Conservation (phyloP, 92 coral and sea anemone genomes). For the Actinostola sp. region DNA sequence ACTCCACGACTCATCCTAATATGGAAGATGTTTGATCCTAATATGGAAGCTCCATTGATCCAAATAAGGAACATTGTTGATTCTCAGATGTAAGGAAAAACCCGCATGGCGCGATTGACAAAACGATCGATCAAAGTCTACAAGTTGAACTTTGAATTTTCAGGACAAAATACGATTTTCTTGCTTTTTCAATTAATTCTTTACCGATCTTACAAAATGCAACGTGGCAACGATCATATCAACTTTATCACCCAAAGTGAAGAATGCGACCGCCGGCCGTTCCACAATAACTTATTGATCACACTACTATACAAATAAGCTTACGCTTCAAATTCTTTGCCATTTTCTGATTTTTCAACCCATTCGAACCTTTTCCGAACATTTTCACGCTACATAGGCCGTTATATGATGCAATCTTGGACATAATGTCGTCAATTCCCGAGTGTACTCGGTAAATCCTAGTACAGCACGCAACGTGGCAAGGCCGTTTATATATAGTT, state of each 20-base stretch:
- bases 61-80: slow-evolving; percentile 27
- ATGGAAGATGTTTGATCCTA: slow-evolving; percentile 28
- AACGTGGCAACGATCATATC: not conserved
- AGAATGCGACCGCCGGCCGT: no score
- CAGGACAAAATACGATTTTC: not conserved
- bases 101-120: not conserved
- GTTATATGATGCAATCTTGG: no score
- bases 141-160: not conserved
- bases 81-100: slow-evolving; percentile 10
- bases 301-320: no score
- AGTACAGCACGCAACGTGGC: no score
- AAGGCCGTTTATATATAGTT: no score
- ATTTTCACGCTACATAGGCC: no score
- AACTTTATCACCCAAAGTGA: not conserved
- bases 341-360: no score
- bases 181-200: not conserved
- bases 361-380: no score
- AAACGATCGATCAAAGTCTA: slow-evolving; percentile 21
- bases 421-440: no score
- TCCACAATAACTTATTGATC: no score
- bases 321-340: no score
- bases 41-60: slow-evolving; percentile 25
- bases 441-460: no score
- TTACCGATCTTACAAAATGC: not conserved
- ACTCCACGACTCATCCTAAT: slow-evolving; percentile 20